These are phyloP conservation scores for Rhinichthys osculus DNA, from an alignment of 2,797 vertebrate species.

Conservation along the genomic window DNA sequence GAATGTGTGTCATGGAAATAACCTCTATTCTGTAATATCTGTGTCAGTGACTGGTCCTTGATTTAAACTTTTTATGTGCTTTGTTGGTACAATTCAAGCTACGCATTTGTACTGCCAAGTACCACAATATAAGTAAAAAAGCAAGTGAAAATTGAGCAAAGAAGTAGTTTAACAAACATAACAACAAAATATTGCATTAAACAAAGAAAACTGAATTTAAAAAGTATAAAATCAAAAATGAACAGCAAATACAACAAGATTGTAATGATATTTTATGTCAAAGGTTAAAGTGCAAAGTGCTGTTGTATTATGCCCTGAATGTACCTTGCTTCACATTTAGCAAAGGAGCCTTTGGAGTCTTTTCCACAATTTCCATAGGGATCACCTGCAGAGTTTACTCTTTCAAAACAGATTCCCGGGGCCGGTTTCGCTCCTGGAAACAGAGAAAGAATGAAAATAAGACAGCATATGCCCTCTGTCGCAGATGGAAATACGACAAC, in stretches of 20 bases:
- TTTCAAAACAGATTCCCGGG: conserved; percentile 86
- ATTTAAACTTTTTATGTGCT: background rate
- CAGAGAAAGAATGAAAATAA: conserved; percentile 16
- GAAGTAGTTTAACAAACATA: background rate
- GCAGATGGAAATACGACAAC: conserved; percentile 31
- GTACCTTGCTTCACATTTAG: conserved; percentile 92
- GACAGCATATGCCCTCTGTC: background rate
- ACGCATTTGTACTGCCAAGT: background rate
- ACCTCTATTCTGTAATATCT: background rate
- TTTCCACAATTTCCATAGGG: conserved; percentile 99
- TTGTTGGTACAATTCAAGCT: background rate
- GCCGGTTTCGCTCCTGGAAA: conserved; percentile 90
- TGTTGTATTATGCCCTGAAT: conserved; percentile 13
- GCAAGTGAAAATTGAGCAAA: background rate
- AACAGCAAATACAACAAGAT: background rate
- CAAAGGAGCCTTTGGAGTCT: conserved; percentile 90
- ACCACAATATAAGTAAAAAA: background rate
- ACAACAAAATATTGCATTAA: background rate
- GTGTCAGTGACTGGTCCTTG: background rate
- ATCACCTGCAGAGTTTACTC: conserved; percentile 96
- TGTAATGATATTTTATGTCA: background rate
- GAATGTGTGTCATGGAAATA: background rate
- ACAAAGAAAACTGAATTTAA: background rate
- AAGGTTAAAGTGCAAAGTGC: conserved; percentile 1
- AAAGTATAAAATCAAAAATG: background rate